These are phyloP conservation scores for Bolinopsis microptera DNA, from an alignment of 37 sponge, comb jelly and placozoan species.

Conservation along the genomic window DNA sequence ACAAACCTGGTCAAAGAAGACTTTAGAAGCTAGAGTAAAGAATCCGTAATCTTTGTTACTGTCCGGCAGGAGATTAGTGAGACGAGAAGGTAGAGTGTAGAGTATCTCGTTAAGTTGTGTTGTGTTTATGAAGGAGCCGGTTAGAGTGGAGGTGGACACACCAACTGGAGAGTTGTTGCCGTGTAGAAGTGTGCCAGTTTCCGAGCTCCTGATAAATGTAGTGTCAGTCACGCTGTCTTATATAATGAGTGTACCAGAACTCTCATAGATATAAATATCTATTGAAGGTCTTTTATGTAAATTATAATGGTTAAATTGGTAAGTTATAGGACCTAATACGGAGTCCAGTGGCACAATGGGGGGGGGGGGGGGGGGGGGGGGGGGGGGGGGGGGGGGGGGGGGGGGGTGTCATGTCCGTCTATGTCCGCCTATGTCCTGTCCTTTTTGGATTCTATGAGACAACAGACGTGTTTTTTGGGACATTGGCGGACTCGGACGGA, in stretches of 20 bases:
- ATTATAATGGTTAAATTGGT: too few species aligned
- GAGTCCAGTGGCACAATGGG: too few species aligned
- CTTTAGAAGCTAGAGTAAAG: background rate
- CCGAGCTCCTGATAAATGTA: background rate
- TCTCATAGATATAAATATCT: too few species aligned
- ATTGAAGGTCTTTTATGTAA: too few species aligned
- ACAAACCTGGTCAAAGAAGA: constrained; percentile 42
- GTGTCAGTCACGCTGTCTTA: too few species aligned
- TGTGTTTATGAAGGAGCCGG: background rate
- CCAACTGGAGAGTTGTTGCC: background rate
- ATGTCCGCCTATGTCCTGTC: too few species aligned
- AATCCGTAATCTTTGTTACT: background rate
- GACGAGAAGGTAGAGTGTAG: background rate
- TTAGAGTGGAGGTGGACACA: background rate
- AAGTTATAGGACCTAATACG: too few species aligned
- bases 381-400: background rate
- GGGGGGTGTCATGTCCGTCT: too few species aligned
- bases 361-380: background rate
- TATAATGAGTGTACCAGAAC: too few species aligned
- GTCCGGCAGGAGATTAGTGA: background rate
- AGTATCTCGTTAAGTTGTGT: background rate
- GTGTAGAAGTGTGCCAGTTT: background rate
- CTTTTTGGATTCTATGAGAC: too few species aligned
- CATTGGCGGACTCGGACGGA: too few species aligned
- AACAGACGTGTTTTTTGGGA: too few species aligned